Evolutionary conservation across 2,113 vertebrate genomes (phyloP), one percentile per base, ranked within the genome.

Genomic region (Conger conger): DNA sequence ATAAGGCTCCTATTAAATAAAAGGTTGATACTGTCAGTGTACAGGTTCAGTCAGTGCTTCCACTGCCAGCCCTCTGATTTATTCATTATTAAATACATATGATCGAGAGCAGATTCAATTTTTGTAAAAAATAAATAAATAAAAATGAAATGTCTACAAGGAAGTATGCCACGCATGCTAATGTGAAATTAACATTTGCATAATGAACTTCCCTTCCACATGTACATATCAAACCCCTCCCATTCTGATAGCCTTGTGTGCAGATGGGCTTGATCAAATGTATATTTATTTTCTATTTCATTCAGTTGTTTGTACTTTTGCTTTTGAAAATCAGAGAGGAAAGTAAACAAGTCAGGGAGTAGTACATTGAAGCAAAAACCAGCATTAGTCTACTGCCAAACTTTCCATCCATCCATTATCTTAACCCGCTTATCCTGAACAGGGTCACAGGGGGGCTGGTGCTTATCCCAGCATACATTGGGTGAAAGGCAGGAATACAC

Each of bases 71-170:
- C 50, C 85, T 85, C 84, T 57, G 15, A 76, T 60, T 82, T 68
- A 86, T 89, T 84, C 83, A 87, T 86, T 86, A 89, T 87, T 89
- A 84, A 87, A 81, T n/a, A 87, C 79, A 83, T 54, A 53, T 42
- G 76, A 33, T 77, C 88, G 27, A 79, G 83, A 40, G 82, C 37
- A 87, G 84, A 82, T 80, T 82, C 82, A 76, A 4, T 86, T 79
- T 87, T 86, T 27, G 9, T 89, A 84, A 84, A 84, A 50, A 50
- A 50, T 13, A n/a, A 50, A 50, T 0, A 16, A 50, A n/a, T n/a
- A 50, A 88, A 89, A 86, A 89, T 89, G 79, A 87, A 87, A 87
- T 89, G 83, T 78, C 82, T 79, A 84, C 82, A 54, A 82, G 76
- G 78, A 85, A 83, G 78, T 81, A 45, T 73, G 57, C 81, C 36